These are phyloP conservation scores for Dasypus novemcinctus DNA, from an alignment of 2,113 vertebrate species.

Conservation along the genomic window DNA sequence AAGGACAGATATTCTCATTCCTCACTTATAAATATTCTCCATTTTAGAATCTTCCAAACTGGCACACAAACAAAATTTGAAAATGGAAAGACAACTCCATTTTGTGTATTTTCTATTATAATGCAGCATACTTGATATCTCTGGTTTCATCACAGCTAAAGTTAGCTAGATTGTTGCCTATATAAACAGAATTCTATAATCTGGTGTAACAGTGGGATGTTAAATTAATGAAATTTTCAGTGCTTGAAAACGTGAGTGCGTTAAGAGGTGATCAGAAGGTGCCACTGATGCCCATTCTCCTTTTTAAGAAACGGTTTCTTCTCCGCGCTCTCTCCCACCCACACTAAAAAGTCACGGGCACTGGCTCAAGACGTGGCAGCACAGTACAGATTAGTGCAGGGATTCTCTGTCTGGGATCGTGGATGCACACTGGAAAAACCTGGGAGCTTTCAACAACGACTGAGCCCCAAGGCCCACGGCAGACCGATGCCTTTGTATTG, in stretches of 20 bases:
- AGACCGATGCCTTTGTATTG: neutral
- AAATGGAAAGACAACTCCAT: neutral
- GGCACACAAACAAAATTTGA: neutral
- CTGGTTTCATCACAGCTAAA: neutral
- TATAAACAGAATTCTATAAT: neutral
- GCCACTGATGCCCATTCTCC: neutral
- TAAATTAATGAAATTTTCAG: neutral
- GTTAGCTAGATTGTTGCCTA: neutral
- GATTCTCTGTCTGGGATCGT: neutral
- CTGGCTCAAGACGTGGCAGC: neutral
- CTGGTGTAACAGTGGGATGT: neutral
- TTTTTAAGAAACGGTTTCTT: neutral
- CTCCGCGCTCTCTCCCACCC: neutral
- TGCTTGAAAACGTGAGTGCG: neutral
- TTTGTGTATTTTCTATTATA: constrained; percentile 2
- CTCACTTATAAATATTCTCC: neutral
- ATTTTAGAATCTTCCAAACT: neutral
- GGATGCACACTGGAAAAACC: neutral
- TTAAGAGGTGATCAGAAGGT: neutral
- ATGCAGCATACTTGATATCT: neutral
- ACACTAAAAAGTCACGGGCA: too few relatives aligned
- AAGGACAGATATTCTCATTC: neutral
- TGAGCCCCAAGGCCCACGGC: neutral
- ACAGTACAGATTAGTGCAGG: neutral
- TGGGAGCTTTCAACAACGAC: neutral